Evolutionary conservation across 2,113 vertebrate species (phyloP), one percentile per base, ranked within the genome.

Genomic region (Myotis brandtii): DNA sequence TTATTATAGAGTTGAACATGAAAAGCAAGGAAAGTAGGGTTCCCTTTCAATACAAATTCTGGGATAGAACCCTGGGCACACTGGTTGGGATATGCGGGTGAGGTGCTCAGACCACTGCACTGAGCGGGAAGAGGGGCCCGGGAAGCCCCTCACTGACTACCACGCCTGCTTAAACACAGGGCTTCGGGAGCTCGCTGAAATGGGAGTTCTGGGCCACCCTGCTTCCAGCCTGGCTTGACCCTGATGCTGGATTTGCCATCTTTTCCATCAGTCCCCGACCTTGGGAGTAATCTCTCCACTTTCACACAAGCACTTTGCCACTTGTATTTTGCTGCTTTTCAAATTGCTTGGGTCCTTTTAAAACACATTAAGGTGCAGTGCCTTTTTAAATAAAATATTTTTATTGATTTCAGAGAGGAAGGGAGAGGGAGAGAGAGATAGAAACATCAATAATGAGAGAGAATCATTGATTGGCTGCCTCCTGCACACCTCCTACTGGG

Each of bases 1-100:
- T 94, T 46, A 92, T 27, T 80, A 37, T 62, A 91, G 88, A 52
- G 3, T 21, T 64, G 70, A 77, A 56, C 64, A 30, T 14, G 56
- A 76, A 85, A 94, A 59, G 54, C 54, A 92, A 12, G 18, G 27
- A 83, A 73, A 76, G 21, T 16, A 62, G 32, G 30, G 32, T 79
- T 88, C 17, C 64, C 32, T 64, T 62, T 70, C 46, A 66, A 73
- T 54, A 80, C 34, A 79, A 48, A 86, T 32, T 48, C 30, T 50
- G 48, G 59, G 67, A 17, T 9, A 54, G 32, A 54, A 25, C 54
- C 48, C 37, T 76, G 52, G 18, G 9, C 48, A 43, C 30, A 7
- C 14, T 30, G 34, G 48, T 30, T 3, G 6, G 12, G 34, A 6
- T 1, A 12, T 0, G n/a, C 16, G 12, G 8, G 4, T 48, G 10